Conservation (phyloP, 2,797 vertebrate genomes). For the Coreius guichenoti region DNA sequence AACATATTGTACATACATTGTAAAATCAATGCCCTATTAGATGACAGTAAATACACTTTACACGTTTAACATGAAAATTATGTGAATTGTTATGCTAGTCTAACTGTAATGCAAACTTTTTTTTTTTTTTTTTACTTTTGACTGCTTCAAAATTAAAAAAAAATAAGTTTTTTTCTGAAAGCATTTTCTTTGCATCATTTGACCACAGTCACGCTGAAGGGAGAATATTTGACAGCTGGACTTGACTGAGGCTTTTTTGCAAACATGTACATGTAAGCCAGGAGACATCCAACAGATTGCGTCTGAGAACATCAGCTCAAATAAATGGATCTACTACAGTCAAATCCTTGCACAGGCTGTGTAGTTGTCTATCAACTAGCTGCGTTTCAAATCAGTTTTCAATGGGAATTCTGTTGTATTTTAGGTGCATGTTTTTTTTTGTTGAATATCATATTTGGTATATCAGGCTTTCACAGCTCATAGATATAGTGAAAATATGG, state of each 20-base stretch:
- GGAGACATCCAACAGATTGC: constrained; percentile 69
- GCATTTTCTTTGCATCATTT: not conserved
- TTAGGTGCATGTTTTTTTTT: not conserved
- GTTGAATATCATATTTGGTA: not conserved
- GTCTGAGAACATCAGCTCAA: constrained; percentile 64
- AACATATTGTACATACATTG: not conserved
- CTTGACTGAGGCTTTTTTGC: constrained; percentile 62
- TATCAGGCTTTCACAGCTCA: not conserved
- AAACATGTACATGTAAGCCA: constrained; percentile 63
- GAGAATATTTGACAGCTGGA: constrained; percentile 44
- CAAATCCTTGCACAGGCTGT: constrained; percentile 71
- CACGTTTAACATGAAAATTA: not conserved
- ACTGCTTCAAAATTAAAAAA: not conserved
- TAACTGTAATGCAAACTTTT: not conserved
- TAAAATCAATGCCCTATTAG: not conserved
- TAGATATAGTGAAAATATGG: not conserved
- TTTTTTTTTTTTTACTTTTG: not conserved
- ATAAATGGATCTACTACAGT: constrained; percentile 68
- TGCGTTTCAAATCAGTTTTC: constrained; percentile 77
- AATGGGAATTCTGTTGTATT: constrained; percentile 29
- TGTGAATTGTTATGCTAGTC: not conserved
- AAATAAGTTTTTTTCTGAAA: constrained; percentile 2
- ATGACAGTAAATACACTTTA: not conserved
- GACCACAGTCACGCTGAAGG: constrained; percentile 37
- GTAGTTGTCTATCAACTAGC: constrained; percentile 73